These are phyloP conservation scores for Macropodus opercularis DNA, from an alignment of 2,797 vertebrate species.

Conservation along the genomic window DNA sequence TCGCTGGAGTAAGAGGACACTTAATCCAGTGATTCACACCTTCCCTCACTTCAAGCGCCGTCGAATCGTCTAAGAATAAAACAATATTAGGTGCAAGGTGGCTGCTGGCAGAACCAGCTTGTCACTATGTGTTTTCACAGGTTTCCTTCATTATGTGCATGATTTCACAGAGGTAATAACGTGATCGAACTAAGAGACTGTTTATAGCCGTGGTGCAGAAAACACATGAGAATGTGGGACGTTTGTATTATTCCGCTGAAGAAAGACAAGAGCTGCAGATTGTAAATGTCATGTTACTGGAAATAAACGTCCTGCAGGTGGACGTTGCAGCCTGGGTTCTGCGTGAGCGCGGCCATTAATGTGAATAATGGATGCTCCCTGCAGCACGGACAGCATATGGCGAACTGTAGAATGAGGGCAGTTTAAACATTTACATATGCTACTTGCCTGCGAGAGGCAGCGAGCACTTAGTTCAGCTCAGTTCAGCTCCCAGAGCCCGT, in stretches of 20 bases:
- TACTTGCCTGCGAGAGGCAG: background rate
- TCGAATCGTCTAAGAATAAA: too few species aligned
- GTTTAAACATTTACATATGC: conserved; percentile 50
- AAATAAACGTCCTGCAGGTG: background rate
- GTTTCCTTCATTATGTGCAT: background rate
- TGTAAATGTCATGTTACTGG: background rate
- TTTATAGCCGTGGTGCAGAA: background rate
- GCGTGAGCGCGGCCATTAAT: conserved; percentile 8
- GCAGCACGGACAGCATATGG: conserved; percentile 28
- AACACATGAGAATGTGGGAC: background rate
- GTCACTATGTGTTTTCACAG: too few species aligned
- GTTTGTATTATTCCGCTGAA: background rate
- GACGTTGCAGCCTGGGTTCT: too few species aligned
- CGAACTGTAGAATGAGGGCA: conserved; percentile 10
- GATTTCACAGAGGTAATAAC: background rate
- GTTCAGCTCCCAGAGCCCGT: conserved; percentile 5
- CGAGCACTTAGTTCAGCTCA: background rate
- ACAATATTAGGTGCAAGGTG: background rate
- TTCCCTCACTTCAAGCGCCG: background rate
- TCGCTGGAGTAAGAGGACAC: background rate
- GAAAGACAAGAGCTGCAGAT: background rate
- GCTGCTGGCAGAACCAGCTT: too few species aligned
- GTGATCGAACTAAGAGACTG: background rate
- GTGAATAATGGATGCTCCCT: conserved; percentile 50
- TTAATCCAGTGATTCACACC: background rate